Conservation (phyloP, 92 coral and sea anemone species). For the Epizoanthus scotinus region DNA sequence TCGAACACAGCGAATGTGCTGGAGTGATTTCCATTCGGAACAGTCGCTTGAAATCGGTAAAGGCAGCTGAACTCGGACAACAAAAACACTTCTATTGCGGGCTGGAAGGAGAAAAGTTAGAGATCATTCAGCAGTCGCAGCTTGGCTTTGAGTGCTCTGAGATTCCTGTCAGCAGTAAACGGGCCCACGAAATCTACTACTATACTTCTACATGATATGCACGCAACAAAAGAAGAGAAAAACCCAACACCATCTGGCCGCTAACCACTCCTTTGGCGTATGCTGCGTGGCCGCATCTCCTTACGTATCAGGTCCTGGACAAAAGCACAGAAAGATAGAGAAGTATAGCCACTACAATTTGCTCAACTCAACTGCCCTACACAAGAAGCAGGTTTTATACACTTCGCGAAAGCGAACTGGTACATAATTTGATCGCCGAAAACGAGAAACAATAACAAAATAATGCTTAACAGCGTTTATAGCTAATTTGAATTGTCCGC, state of each 20-base stretch:
- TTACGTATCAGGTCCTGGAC: background rate
- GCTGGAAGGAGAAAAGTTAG: background rate
- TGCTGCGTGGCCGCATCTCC: background rate
- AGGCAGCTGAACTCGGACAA: slow-evolving; percentile 7
- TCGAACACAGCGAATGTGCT: background rate
- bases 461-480: too few relatives aligned
- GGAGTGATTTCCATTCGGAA: slow-evolving; percentile 6
- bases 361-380: background rate
- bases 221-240: background rate
- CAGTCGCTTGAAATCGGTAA: background rate
- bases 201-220: background rate
- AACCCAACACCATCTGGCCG: background rate
- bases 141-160: background rate
- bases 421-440: too few relatives aligned
- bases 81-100: background rate
- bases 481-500: too few relatives aligned
- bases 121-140: background rate
- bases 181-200: background rate
- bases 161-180: background rate
- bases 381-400: background rate
- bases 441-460: too few relatives aligned
- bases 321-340: background rate
- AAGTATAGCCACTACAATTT: background rate
- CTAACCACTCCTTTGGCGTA: background rate
- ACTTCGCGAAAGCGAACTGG: background rate